phyloP scores from a whole-genome alignment of 2,113 vertebrate genomes.

The Mystacornis crossleyi region DNA sequence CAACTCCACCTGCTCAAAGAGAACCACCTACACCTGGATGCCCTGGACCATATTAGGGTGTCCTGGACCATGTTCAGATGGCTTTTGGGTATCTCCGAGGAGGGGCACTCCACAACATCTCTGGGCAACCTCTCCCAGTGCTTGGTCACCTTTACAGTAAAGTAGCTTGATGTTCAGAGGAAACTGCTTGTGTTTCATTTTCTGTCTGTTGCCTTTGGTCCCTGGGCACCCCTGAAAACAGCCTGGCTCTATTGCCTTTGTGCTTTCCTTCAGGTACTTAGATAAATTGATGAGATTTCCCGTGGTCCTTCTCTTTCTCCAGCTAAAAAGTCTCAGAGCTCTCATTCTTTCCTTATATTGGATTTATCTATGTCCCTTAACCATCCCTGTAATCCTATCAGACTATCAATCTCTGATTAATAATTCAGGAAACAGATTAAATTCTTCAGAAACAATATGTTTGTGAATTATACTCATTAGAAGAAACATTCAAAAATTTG shows the following conservation, averaged over 20 bases:
- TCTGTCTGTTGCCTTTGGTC: neutral
- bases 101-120: neutral
- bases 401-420: neutral
- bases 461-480: neutral
- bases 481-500: neutral
- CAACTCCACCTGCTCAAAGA: neutral
- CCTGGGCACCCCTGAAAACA: neutral
- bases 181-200: neutral
- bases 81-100: neutral
- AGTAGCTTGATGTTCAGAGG: accelerated
- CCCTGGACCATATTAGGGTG: neutral
- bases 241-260: neutral
- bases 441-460: neutral
- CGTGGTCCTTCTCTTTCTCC: neutral
- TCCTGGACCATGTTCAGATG: accelerated
- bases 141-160: neutral
- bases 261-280: neutral
- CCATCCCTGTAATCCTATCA: neutral
- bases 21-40: neutral
- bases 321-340: neutral
- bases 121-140: neutral
- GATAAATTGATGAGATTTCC: neutral
- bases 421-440: constrained; percentile 6
- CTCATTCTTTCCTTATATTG: neutral
- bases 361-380: neutral